Evolutionary conservation across 2,113 vertebrate genomes (phyloP).

Genomic region (Peromyscus polionotus): DNA sequence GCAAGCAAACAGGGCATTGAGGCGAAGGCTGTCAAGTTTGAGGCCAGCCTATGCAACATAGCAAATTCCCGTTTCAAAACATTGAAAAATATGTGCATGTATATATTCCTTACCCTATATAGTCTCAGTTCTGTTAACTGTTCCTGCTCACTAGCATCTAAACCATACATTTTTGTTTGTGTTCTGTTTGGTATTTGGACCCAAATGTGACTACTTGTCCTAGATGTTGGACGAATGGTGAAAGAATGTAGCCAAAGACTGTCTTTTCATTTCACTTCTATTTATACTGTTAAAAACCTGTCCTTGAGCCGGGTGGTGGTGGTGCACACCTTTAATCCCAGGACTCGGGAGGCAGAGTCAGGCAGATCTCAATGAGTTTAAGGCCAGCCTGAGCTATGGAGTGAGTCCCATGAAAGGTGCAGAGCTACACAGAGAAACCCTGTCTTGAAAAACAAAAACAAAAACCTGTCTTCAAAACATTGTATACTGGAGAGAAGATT

Average conservation of each 20-base stretch:
- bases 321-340: no score
- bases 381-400: no score
- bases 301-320: no score
- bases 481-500: constrained; percentile 1
- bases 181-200: not conserved
- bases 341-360: no score
- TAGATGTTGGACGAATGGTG: not conserved
- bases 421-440: no score
- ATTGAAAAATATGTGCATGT: not conserved
- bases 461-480: not conserved
- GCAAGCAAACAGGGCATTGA: not conserved
- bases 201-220: not conserved
- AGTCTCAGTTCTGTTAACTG: not conserved
- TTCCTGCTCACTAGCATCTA: constrained; percentile 3
- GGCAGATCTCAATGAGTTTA: no score
- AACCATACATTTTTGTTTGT: not conserved
- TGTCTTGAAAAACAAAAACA: not conserved
- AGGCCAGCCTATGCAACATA: not conserved
- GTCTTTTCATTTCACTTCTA: not conserved
- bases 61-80: not conserved
- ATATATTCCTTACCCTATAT: not conserved
- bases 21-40: not conserved
- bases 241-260: not conserved
- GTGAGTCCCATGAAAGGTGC: no score
- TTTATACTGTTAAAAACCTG: not conserved